phyloP scores from a whole-genome alignment of 2,888 invertebrate species.

The Crossocerus cetratus region DNA sequence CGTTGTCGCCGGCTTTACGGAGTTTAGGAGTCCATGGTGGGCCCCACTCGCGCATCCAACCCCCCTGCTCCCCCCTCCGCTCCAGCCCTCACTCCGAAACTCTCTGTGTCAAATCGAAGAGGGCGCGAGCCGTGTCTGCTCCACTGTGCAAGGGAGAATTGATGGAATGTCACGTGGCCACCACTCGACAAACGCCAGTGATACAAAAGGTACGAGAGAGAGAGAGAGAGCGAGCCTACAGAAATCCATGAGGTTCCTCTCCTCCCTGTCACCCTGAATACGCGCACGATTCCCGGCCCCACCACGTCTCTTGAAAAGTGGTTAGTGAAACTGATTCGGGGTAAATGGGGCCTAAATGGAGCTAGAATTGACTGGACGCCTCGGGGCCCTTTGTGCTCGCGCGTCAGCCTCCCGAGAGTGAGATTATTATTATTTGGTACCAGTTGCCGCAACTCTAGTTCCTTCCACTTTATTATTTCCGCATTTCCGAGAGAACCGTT shows the following conservation, averaged over 20 bases:
- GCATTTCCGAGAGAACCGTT: too few species aligned
- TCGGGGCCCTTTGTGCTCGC: too few species aligned
- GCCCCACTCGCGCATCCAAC: slow-evolving; percentile 42
- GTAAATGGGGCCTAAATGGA: slow-evolving; percentile 72
- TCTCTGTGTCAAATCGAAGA: slow-evolving; percentile 47
- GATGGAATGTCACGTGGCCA: slow-evolving; percentile 53
- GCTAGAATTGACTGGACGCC: slow-evolving; percentile 62
- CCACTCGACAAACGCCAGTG: background rate
- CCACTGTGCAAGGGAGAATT: slow-evolving; percentile 50
- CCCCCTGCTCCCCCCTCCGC: slow-evolving; percentile 12
- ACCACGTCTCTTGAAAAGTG: slow-evolving; percentile 44
- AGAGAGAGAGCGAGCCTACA: slow-evolving; percentile 26
- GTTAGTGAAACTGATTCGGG: slow-evolving; percentile 66
- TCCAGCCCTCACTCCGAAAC: background rate
- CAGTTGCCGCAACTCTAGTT: too few species aligned
- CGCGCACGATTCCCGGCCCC: slow-evolving; percentile 15
- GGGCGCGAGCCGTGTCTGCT: slow-evolving; percentile 51
- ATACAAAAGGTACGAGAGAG: slow-evolving; percentile 35
- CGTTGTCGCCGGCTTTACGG: slow-evolving; percentile 51
- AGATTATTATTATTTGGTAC: too few species aligned
- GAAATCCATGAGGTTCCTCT: slow-evolving; percentile 44
- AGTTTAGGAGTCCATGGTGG: slow-evolving; percentile 33
- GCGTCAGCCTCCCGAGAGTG: too few species aligned
- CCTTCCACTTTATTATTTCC: too few species aligned
- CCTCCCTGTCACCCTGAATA: slow-evolving; percentile 30